Percentiles rank a stretch among this genome's conserved stretches.
These are phyloP conservation scores for Oncorhynchus clarkii DNA, from an alignment of 2,113 vertebrate species.

Conservation along the genomic window DNA sequence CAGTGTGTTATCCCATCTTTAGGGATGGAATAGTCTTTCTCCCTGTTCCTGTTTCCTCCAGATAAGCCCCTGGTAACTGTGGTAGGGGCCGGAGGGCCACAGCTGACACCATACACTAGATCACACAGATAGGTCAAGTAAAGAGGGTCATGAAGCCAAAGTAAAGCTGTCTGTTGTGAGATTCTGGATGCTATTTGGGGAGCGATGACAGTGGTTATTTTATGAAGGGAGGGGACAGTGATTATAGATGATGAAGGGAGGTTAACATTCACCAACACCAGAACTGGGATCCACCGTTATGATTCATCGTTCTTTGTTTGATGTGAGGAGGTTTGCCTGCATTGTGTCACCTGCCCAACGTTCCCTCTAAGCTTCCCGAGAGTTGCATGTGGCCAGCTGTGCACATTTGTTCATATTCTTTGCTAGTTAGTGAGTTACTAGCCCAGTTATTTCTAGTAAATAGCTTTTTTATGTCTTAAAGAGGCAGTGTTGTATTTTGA, in stretches of 20 bases:
- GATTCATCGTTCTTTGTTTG: constrained; percentile 1
- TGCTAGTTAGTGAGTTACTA: no score
- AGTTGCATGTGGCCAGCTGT: no score
- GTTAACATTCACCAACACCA: constrained; percentile 2
- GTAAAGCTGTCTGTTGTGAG: constrained; percentile 28
- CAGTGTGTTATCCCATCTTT: background rate
- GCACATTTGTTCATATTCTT: no score
- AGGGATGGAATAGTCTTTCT: constrained; percentile 35
- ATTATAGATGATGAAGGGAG: background rate
- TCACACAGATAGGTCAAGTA: constrained; percentile 44
- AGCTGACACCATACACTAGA: background rate
- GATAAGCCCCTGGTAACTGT: constrained; percentile 32
- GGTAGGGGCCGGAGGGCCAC: constrained; percentile 11
- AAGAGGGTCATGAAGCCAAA: constrained; percentile 10
- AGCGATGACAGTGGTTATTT: constrained; percentile 29
- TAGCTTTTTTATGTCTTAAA: no score
- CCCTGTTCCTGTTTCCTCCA: constrained; percentile 50
- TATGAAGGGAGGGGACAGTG: constrained; percentile 9
- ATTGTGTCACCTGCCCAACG: background rate
- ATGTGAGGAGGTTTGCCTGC: background rate
- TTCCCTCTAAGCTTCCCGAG: no score
- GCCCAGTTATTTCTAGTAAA: no score
- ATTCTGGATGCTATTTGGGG: constrained; percentile 21
- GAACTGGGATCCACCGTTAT: background rate
- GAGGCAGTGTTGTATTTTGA: no score